Percentiles rank a stretch among this genome's conserved stretches.
Evolutionary conservation across 1,140 invertebrate species (phyloP).

Genomic region (Teleopsis dalmanni): DNA sequence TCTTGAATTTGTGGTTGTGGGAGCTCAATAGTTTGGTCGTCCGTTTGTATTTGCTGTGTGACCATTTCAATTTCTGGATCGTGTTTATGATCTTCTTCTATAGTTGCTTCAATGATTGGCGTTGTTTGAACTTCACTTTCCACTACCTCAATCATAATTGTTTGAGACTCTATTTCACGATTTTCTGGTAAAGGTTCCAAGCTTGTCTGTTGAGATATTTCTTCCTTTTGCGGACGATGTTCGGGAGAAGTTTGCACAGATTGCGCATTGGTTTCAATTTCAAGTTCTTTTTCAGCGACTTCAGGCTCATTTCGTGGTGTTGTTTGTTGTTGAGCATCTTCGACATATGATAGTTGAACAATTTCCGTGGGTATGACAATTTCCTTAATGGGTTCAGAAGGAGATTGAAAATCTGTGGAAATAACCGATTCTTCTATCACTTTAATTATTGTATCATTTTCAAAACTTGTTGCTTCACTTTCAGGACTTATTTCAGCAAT

Average conservation of each 20-base stretch:
- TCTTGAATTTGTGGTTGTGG: conserved; percentile 9
- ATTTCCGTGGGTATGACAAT: conserved; percentile 53
- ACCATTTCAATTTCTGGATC: conserved; percentile 7
- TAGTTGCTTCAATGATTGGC: conserved; percentile 17
- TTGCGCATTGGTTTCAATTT: conserved; percentile 43
- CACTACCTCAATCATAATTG: conserved; percentile 26
- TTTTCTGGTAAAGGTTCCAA: conserved; percentile 35
- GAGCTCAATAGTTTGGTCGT: conserved; percentile 17
- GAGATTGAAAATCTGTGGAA: conserved; percentile 29
- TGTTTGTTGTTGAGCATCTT: conserved; percentile 48
- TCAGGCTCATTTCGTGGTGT: conserved; percentile 29
- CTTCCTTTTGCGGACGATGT: conserved; percentile 39
- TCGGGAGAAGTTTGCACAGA: conserved; percentile 57
- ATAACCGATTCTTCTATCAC: conserved; percentile 55
- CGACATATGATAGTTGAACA: conserved; percentile 49
- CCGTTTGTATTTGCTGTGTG: conserved; percentile 37
- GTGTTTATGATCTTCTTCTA: conserved; percentile 6
- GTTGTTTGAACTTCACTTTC: conserved; percentile 40
- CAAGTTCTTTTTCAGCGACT: background rate
- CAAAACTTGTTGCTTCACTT: conserved; percentile 41
- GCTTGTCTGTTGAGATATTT: conserved; percentile 45
- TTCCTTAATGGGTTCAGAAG: conserved; percentile 41
- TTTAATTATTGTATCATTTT: conserved; percentile 52
- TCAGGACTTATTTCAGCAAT: conserved; percentile 33
- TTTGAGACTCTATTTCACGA: conserved; percentile 38